Evolutionary conservation across 1,140 invertebrate genomes (phyloP), one percentile per base, ranked within the genome.

Genomic region (Monomorium pharaonis): DNA sequence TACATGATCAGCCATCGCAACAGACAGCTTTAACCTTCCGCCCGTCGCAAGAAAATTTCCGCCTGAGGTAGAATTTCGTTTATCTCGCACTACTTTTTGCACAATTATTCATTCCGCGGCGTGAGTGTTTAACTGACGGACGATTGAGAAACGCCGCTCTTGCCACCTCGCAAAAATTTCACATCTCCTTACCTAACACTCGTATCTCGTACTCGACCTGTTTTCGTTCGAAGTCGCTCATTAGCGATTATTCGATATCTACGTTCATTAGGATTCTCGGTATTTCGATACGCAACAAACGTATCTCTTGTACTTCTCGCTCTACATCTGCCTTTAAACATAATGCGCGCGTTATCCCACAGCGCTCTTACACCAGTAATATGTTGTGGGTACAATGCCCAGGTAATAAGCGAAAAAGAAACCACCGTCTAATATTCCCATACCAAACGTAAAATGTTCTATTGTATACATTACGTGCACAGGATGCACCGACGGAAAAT

Each of bases 291-390:
- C 62, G 30, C 62, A 84, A 44, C 56, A 63, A n/a, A 85, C 9
- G 33, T 44, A 37, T 56, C 37, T 51, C 72, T 21, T 51, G 51
- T 58, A 84, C 51, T 72, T 42, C 33, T 72, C 37, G 85, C 85
- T 88, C 78, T 78, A 78, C n/a, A 87, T 87, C 24, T 65, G 65
- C 54, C 12, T 74, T n/a, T 87, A 56, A 60, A 69, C 24, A 56
- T 85, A 42, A 77, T 37, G 24, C 21, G 51, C 65, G 37, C 16
- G 44, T 54, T 69, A 54, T 80, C 49, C n/a, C 47, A 69, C 47
- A 54, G 5, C 18, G 21, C 4, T n/a, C 30, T 51, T 51, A 37
- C 16, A 30, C 42, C 42, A 16, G n/a, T 49, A 54, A 69, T 42
- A 54, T 54, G 42, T 69, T 58, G 51, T 44, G 65, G 18, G 78